Evolutionary conservation across 2,113 vertebrate species (phyloP).

Genomic region (Phodopus roborovskii): DNA sequence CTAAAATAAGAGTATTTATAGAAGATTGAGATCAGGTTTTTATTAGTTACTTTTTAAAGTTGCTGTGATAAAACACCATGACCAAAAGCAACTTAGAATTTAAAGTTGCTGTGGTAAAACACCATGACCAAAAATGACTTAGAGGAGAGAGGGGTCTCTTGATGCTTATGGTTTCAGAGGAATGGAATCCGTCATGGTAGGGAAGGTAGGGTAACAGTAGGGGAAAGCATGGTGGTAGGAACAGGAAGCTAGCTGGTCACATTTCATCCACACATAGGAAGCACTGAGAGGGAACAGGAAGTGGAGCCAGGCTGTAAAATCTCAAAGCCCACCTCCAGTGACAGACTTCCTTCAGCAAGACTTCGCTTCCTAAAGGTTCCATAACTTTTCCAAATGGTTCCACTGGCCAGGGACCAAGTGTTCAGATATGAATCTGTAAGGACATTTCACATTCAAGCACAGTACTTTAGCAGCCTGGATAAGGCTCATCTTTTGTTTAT

Average conservation of each 20-base stretch:
- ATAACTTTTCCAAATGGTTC: background rate
- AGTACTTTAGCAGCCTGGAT: background rate
- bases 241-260: background rate
- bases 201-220: background rate
- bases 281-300: background rate
- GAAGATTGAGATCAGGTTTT: background rate
- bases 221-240: background rate
- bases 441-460: background rate
- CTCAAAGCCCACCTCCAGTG: background rate
- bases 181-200: background rate
- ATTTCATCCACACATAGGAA: background rate
- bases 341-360: background rate
- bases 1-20: slow-evolving; percentile 26
- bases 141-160: background rate
- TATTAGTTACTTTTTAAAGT: background rate
- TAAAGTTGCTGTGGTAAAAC: background rate
- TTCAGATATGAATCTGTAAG: background rate
- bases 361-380: background rate
- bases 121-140: background rate
- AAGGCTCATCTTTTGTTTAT: background rate
- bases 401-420: background rate
- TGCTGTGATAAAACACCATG: background rate
- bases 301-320: background rate
- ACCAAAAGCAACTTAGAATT: background rate
- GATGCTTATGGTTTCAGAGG: too few species aligned